A percentile compares a stretch with the other conserved stretches of the same genome.
Evolutionary conservation across 2,113 vertebrate species (phyloP).

Genomic region (Sceloporus tristichus): DNA sequence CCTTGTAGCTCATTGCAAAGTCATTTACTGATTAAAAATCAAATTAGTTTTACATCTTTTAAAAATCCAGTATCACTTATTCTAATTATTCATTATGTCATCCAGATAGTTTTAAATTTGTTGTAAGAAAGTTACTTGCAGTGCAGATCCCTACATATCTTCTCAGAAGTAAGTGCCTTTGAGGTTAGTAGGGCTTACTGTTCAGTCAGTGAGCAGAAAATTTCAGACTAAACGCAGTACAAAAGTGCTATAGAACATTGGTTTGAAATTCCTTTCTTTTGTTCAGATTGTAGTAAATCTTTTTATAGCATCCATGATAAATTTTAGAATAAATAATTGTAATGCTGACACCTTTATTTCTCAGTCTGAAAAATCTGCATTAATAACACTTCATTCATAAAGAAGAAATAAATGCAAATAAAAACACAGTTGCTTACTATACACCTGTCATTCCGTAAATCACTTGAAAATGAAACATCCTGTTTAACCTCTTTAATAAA

Average conservation of each 20-base stretch:
- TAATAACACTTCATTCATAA: background rate
- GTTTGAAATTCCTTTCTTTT: background rate
- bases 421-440: background rate
- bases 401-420: background rate
- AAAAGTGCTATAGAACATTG: background rate
- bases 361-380: background rate
- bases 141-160: background rate
- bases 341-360: background rate
- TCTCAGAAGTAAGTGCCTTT: background rate
- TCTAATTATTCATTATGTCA: background rate
- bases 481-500: background rate
- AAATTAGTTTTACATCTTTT: background rate
- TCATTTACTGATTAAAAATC: background rate
- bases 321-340: background rate
- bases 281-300: background rate
- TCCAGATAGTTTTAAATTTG: background rate
- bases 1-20: background rate
- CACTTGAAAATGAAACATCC: conserved; percentile 5
- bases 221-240: background rate
- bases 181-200: background rate
- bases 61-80: background rate
- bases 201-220: background rate
- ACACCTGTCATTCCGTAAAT: background rate
- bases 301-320: background rate
- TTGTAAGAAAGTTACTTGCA: background rate